Evolutionary conservation across 2,797 vertebrate genomes (phyloP), one percentile per base, ranked within the genome.

Genomic region (Clarias fuscus): DNA sequence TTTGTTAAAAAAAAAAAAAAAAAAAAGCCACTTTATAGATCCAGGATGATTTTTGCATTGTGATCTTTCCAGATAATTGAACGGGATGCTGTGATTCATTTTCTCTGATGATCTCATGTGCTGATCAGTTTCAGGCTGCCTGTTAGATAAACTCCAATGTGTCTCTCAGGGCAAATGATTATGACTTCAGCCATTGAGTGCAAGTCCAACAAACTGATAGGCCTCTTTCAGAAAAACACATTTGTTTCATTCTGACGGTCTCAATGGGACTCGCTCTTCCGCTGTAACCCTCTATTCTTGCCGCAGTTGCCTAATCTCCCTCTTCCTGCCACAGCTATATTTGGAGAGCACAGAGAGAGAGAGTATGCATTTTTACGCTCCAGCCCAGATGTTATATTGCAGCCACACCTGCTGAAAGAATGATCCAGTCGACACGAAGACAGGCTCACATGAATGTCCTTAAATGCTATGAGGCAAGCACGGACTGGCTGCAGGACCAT

Each of bases 311-410:
- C 88, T 94, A 93, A 94, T 94, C 93, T 86, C 87, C 70, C 79
- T 62, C 87, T 88, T 88, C 85, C 89, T 89, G 87, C 85, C 88
- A 85, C 86, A 89, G 90, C 92, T 93, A 94, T 93, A 95, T 91
- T 93, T 92, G 93, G 91, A 91, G 86, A 88, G 62, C 72, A 83
- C n/a, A 15, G 27, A 68, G 64, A 68, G 64, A 79, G 88, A 89
- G 48, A 53, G 48, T 13, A 53, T 53, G 48, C 48, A 53, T 90
- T 90, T 91, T 89, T 67, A 61, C 90, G 81, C 82, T 72, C 33
- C 22, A 43, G 68, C 22, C 67, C 82, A 83, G 82, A 83, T 83
- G 82, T 83, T 71, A 40, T 61, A 72, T 24, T 61, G 30, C 30
- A 14, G 68, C 82, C 82, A 83, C 82, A 71, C 82, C 82, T 83